Evolutionary conservation across 2,113 vertebrate genomes (phyloP).

Genomic region (Dipodomys merriami): DNA sequence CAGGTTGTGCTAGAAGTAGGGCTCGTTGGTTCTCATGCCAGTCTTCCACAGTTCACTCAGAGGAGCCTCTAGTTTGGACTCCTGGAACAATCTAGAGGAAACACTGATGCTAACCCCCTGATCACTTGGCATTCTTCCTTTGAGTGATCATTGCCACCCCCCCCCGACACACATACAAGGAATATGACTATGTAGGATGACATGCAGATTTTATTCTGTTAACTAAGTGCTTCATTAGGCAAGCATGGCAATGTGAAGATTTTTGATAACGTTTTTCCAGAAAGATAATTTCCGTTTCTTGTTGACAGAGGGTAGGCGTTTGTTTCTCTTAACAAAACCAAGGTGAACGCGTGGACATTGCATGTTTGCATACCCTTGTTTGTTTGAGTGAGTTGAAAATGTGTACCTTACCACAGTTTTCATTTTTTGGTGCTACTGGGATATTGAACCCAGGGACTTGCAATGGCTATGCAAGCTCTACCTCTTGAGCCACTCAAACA

Average conservation of each 20-base stretch:
- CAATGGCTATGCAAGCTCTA: too few species aligned
- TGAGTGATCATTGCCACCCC: neutral
- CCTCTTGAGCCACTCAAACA: too few species aligned
- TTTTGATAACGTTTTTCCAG: neutral
- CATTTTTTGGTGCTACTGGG: too few species aligned
- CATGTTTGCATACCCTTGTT: accelerated
- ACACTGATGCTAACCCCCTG: too few species aligned
- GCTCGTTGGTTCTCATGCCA: neutral
- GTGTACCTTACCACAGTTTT: neutral
- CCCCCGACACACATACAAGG: too few species aligned
- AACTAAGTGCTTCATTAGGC: neutral
- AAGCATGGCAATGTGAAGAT: neutral
- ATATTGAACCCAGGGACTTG: too few species aligned
- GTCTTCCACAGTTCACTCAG: neutral
- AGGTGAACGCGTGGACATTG: accelerated
- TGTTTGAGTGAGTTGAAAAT: neutral
- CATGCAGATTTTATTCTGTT: neutral
- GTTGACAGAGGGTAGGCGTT: neutral
- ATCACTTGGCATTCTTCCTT: too few species aligned
- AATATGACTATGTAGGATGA: neutral
- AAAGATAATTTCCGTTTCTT: neutral
- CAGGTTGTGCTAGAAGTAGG: neutral
- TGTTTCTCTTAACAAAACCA: neutral
- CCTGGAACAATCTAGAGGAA: neutral
- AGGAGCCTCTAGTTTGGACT: neutral